These are phyloP conservation scores for Nomada hirtipes DNA, from an alignment of 2,888 invertebrate species.

Conservation along the genomic window DNA sequence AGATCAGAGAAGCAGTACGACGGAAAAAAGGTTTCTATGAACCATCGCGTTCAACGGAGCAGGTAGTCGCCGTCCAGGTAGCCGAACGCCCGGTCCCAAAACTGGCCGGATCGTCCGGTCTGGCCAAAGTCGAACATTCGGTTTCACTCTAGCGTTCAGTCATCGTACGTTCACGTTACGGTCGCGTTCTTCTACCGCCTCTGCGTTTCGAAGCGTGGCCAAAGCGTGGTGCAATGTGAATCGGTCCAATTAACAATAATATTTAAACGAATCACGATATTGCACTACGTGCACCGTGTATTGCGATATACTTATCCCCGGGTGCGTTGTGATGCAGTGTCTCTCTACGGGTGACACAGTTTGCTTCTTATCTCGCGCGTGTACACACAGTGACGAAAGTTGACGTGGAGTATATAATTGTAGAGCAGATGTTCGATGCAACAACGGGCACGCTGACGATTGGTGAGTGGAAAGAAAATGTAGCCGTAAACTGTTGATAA, in stretches of 20 bases:
- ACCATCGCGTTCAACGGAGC: too few relatives aligned
- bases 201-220: neutral
- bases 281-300: neutral
- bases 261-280: slow-evolving; percentile 11
- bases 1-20: too few relatives aligned
- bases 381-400: neutral
- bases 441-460: too few relatives aligned
- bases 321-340: neutral
- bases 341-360: slow-evolving; percentile 2
- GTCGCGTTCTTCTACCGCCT: neutral
- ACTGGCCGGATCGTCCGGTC: neutral
- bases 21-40: too few relatives aligned
- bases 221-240: neutral
- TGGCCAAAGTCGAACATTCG: neutral
- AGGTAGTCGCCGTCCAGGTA: neutral
- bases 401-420: neutral
- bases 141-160: neutral
- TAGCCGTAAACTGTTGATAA: too few relatives aligned
- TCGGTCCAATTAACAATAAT: slow-evolving; percentile 1
- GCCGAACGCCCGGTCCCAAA: neutral
- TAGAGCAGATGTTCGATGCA: neutral
- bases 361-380: neutral
- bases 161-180: neutral
- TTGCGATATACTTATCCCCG: neutral
- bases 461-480: neutral